Percentiles rank a stretch among this genome's conserved stretches.
Evolutionary conservation across 2,888 invertebrate species (phyloP).

Genomic region (Neoscelio sp.): DNA sequence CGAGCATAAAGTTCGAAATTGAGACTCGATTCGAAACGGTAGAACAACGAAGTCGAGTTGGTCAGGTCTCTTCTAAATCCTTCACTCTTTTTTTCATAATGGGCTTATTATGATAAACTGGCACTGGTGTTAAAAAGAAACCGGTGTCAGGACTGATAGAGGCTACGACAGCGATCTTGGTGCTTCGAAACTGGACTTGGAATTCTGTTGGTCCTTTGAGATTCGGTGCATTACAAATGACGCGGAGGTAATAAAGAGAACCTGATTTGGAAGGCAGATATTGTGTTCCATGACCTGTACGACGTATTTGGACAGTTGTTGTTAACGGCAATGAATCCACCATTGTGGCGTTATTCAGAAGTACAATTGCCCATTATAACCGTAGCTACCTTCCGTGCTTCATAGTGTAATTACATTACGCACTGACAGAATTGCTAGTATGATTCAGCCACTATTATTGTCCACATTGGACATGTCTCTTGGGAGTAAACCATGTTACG

Average conservation of each 20-base stretch:
- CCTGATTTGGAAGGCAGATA: constrained; percentile 76
- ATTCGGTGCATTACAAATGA: constrained; percentile 75
- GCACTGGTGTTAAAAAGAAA: constrained; percentile 63
- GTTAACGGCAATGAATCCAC: constrained; percentile 79
- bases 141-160: constrained; percentile 62
- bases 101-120: constrained; percentile 65
- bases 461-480: constrained; percentile 56
- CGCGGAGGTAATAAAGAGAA: constrained; percentile 75
- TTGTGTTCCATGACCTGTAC: constrained; percentile 75
- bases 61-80: constrained; percentile 62
- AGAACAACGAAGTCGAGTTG: constrained; percentile 49
- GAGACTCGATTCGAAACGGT: constrained; percentile 56
- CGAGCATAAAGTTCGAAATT: constrained; percentile 55
- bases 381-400: constrained; percentile 77
- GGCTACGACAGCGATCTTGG: constrained; percentile 63
- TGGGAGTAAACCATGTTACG: constrained; percentile 48
- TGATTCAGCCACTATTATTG: constrained; percentile 70
- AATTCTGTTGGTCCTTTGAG: constrained; percentile 61
- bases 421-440: constrained; percentile 65
- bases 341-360: constrained; percentile 78
- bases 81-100: constrained; percentile 46
- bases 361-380: constrained; percentile 79
- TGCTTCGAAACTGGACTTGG: constrained; percentile 69
- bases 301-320: constrained; percentile 79
- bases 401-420: constrained; percentile 79